Base-by-base conservation (phyloP, 1,140 invertebrate species). In the Rhynchophorus ferrugineus region DNA sequence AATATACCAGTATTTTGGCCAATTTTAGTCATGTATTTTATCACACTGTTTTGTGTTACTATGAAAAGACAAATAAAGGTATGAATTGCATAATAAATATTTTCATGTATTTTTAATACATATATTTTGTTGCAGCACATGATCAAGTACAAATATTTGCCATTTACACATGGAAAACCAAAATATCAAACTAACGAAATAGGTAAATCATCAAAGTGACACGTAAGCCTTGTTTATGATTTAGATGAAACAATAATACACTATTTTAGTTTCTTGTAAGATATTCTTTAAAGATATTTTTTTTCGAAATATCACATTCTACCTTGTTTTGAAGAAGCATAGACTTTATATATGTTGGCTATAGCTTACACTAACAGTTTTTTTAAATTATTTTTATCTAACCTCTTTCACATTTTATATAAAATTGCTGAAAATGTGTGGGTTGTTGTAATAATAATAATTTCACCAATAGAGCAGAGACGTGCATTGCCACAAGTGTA, bases 1-100 rank as follows among this genome's bases (percentile, higher is more conserved):
- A 97, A 99, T 78, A 87, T 99, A 69, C 97, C 97, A 66, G 97
- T 99, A 61, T 99, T 99, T 73, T 99, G 97, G 97, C 97, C 97
- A 38, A 99, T 99, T 60, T 79, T 99, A 65, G 92, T 99, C 50
- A 94, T 99, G 85, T 99, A 99, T 74, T 99, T 99, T 74, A 90
- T 98, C 66, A 95, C 95, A 33, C 74, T 99, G 55, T 94, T 98
- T 70, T 91, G 91, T 72, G 90, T 99, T 62, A 99, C 96, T 41
- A 99, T 99, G 96, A 99, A 98, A 73, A 83, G 94, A 67, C 97
- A 99, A 81, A 99, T 99, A 63, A 96, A 89, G 84, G 93, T 96
- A 78, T n/a, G n/a, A 79, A 72, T 56, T 13, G 11, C n/a, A 7
- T 44, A 36, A 52, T 38, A 11, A 33, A 13, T 19, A 37, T 1